Evolutionary conservation across 2,113 vertebrate genomes (phyloP).

Genomic region (Myotis brandtii): DNA sequence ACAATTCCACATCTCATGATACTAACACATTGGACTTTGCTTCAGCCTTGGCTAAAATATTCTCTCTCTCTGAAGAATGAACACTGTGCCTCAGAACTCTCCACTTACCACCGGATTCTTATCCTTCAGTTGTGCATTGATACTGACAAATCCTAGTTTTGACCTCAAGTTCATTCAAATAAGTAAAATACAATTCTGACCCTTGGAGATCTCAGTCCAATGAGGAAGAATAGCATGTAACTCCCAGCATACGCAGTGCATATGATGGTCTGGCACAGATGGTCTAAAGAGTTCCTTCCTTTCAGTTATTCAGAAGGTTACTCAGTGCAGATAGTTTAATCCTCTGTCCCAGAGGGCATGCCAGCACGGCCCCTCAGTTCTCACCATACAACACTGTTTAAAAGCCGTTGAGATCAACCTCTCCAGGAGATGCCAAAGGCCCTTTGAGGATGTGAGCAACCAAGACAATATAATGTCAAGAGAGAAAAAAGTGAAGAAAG

Average conservation of each 20-base stretch:
- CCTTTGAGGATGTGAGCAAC: background rate
- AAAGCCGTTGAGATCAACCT: background rate
- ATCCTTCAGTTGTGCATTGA: background rate
- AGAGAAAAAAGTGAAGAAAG: background rate
- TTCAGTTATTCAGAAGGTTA: background rate
- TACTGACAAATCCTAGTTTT: background rate
- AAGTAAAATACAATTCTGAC: background rate
- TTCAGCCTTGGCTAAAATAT: background rate
- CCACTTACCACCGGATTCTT: background rate
- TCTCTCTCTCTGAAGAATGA: background rate
- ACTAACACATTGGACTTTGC: background rate
- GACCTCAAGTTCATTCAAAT: background rate
- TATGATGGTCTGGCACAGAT: too few species aligned
- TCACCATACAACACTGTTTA: background rate
- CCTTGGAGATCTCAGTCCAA: background rate
- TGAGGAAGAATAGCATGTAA: background rate
- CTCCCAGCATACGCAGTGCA: background rate
- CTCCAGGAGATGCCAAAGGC: background rate
- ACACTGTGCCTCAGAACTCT: background rate
- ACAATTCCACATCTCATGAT: background rate
- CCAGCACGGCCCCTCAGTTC: background rate
- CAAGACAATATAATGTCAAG: background rate
- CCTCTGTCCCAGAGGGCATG: background rate
- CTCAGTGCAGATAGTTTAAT: background rate
- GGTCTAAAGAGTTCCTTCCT: background rate